These are phyloP conservation scores for Scolopax bukidnonensis DNA, from an alignment of 2,797 vertebrate genomes.

Conservation along the genomic window DNA sequence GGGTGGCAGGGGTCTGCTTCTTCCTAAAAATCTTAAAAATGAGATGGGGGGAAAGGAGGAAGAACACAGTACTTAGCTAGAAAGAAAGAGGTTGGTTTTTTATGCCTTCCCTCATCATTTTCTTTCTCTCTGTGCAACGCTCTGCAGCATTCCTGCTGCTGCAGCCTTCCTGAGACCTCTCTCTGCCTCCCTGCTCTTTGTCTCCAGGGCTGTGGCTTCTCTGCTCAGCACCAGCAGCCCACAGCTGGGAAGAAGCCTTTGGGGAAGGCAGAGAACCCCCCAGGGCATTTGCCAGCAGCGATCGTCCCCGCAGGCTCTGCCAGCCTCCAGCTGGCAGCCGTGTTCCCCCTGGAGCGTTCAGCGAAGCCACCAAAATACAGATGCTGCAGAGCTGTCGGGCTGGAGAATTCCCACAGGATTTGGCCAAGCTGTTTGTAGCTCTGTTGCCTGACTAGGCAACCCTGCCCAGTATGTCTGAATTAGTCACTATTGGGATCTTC, in stretches of 20 bases:
- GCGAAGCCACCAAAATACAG: constrained; percentile 14
- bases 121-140: neutral
- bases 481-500: neutral
- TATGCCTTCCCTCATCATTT: neutral
- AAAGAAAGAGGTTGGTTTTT: fast-evolving
- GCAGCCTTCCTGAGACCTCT: neutral
- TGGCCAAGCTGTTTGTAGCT: neutral
- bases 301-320: neutral
- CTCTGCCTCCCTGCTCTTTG: neutral
- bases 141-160: neutral
- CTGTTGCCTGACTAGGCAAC: neutral
- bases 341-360: neutral
- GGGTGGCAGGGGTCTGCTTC: neutral
- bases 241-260: neutral
- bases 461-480: neutral
- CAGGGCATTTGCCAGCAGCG: neutral
- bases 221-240: neutral
- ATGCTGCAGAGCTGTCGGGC: neutral
- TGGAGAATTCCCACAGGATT: neutral
- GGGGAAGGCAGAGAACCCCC: neutral
- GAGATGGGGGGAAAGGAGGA: neutral
- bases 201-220: neutral
- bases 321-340: constrained; percentile 30
- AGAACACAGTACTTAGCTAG: neutral
- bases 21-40: neutral